Conservation (phyloP, 1,140 invertebrate species). For the Tenebrio molitor region DNA sequence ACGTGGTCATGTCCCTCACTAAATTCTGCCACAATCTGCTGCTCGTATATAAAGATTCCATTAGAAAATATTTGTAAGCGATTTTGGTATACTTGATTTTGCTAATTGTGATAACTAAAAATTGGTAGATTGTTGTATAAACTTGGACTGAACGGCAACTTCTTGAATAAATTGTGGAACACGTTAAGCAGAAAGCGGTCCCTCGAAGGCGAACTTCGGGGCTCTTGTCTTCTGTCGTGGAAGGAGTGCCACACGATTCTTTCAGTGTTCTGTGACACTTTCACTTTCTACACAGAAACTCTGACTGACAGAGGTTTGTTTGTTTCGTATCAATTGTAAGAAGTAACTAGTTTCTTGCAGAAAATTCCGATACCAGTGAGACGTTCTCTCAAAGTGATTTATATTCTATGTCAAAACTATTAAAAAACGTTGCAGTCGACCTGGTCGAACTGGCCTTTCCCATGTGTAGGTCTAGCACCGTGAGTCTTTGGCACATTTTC, state of each 20-base stretch:
- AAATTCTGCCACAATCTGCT: constrained; percentile 64
- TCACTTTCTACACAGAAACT: constrained; percentile 65
- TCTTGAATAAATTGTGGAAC: constrained; percentile 85
- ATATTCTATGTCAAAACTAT: constrained; percentile 75
- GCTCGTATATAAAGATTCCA: constrained; percentile 63
- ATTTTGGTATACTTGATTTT: constrained; percentile 18
- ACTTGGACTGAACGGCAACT: constrained; percentile 86
- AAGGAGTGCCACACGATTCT: constrained; percentile 61
- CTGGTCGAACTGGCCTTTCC: constrained; percentile 93
- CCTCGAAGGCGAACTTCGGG: constrained; percentile 50
- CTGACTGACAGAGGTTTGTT: constrained; percentile 62
- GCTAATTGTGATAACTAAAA: neutral
- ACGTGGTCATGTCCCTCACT: constrained; percentile 59
- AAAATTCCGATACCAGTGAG: constrained; percentile 68
- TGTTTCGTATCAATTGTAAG: too few species aligned
- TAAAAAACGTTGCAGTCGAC: constrained; percentile 88
- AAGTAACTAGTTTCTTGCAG: constrained; percentile 55
- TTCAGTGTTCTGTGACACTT: constrained; percentile 65
- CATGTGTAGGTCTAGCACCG: constrained; percentile 69
- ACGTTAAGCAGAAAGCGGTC: constrained; percentile 49
- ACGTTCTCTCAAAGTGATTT: constrained; percentile 77
- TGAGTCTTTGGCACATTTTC: constrained; percentile 35
- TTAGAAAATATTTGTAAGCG: constrained; percentile 65
- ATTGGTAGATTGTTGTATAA: constrained; percentile 82
- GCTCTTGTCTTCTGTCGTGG: constrained; percentile 57